Evolutionary conservation across 92 coral and sea anemone species (phyloP), one percentile per base, ranked within the genome.

Genomic region (Meandrina meandrites): DNA sequence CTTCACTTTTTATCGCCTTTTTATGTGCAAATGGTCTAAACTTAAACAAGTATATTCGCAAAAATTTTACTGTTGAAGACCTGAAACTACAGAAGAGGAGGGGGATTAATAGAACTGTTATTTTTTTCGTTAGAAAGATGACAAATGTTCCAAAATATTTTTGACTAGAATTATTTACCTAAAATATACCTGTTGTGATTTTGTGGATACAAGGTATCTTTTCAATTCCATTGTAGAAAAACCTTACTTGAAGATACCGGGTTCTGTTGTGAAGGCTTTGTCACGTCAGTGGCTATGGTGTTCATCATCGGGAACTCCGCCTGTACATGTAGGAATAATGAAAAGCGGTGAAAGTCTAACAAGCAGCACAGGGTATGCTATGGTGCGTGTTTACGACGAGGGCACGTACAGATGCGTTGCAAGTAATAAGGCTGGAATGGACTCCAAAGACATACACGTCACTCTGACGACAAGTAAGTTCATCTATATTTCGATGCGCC

Each of bases 341-440:
- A 53, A 53, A 32, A 54, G 17, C 42, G 45, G 21, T 32, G 27
- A 30, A 30, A 45, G 3, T 27, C 67, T 78, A 34, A 60, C 51
- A 4, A 51, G 31, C 12, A 31, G 81, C 42, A 78, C 45, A 28
- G 68, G 81, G 21, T 53, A 27, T 10, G 81, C 81, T 21, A 51
- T 28, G 67, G 45, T 30, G 3, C 27, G 30, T 7, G 27, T 78
- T 53, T 16, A 51, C 8, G 68, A 53, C 36, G 81, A 31, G 28
- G 81, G 69, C 6, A 54, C 66, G 47, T 53, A 54, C 42, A 78
- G 42, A 5, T 78, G 81, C 47, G 51, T 3, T 30, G 81, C 81
- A 78, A 30, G 67, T 8, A 78, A 51, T 78, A 12, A 28, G 8
- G 68, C 81, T 56, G 81, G 81, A 78, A 78, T 28, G 19, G 81